phyloP scores from a whole-genome alignment of 2,888 invertebrate genomes.

The Automeris io region DNA sequence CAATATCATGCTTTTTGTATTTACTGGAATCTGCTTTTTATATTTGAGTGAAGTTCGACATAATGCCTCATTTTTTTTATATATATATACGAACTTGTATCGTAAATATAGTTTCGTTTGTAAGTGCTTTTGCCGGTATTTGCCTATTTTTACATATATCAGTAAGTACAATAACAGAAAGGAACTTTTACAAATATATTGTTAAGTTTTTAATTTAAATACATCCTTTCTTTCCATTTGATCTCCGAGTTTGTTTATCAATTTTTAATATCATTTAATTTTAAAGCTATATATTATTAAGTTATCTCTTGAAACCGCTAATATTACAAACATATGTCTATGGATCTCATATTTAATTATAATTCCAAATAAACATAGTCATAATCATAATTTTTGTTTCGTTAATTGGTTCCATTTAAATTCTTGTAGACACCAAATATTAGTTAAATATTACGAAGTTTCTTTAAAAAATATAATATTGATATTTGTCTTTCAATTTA shows the following conservation, averaged over 20 bases:
- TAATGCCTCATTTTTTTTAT: constrained; percentile 40
- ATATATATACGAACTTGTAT: not conserved
- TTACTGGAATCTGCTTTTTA: constrained; percentile 51
- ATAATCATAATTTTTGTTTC: constrained; percentile 55
- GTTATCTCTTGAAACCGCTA: constrained; percentile 35
- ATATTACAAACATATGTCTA: constrained; percentile 21
- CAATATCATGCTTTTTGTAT: constrained; percentile 40
- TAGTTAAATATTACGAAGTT: constrained; percentile 51
- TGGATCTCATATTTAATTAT: constrained; percentile 68
- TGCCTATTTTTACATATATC: constrained; percentile 15
- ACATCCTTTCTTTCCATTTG: constrained; percentile 68
- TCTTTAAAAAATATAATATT: constrained; percentile 17
- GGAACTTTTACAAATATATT: constrained; percentile 32
- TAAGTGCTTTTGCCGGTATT: constrained; percentile 21
- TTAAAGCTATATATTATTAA: constrained; percentile 15
- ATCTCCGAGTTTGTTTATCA: constrained; percentile 69
- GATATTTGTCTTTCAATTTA: constrained; percentile 9
- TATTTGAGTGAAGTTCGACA: constrained; percentile 75
- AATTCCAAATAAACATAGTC: constrained; percentile 69
- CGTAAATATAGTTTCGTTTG: not conserved
- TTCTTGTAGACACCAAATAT: constrained; percentile 68
- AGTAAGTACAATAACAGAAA: constrained; percentile 16
- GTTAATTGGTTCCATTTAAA: constrained; percentile 38
- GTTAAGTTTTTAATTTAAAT: constrained; percentile 66
- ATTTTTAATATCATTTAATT: constrained; percentile 49